phyloP scores from a whole-genome alignment of 2,113 vertebrate species.

The Pteronura brasiliensis region DNA sequence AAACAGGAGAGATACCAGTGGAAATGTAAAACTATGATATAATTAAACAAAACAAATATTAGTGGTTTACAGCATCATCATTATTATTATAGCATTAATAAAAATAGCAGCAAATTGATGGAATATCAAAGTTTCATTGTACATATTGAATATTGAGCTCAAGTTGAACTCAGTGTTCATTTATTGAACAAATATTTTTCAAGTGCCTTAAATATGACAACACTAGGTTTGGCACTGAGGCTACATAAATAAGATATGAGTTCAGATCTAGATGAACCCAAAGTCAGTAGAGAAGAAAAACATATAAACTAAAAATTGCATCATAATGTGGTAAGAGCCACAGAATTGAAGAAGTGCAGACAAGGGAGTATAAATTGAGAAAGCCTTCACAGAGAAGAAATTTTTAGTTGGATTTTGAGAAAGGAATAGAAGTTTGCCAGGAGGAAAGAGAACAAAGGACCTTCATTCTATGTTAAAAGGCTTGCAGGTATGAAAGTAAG shows the following conservation, averaged over 20 bases:
- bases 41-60: background rate
- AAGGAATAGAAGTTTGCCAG: background rate
- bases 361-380: background rate
- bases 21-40: background rate
- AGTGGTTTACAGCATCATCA: background rate
- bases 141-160: background rate
- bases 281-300: constrained; percentile 20
- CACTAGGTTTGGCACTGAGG: background rate
- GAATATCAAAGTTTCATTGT: background rate
- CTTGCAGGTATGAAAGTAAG: background rate
- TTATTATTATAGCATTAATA: background rate
- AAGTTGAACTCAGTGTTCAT: background rate
- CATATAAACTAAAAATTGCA: background rate
- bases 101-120: background rate
- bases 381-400: background rate
- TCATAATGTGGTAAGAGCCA: background rate
- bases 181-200: background rate
- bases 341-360: background rate
- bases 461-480: background rate
- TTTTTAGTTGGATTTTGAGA: constrained; percentile 25
- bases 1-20: background rate
- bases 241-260: background rate
- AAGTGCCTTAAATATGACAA: background rate
- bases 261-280: background rate
- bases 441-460: background rate